Conservation (phyloP, 2,113 vertebrate species). For the Mixornis gularis region DNA sequence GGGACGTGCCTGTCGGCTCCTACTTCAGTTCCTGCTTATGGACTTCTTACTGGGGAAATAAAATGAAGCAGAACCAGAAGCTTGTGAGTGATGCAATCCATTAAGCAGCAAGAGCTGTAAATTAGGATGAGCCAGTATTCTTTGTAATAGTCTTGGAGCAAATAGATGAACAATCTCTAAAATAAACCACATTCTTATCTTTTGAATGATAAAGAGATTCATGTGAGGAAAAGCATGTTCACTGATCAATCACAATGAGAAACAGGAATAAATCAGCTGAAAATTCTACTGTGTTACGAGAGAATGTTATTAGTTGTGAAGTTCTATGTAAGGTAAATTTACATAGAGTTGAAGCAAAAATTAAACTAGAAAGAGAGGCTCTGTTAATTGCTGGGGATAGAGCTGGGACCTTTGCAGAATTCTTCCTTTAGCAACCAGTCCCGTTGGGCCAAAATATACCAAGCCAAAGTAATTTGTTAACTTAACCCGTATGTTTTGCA, state of each 20-base stretch:
- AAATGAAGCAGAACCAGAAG: neutral
- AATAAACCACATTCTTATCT: neutral
- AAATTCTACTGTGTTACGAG: neutral
- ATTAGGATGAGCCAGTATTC: neutral
- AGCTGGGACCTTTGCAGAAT: neutral
- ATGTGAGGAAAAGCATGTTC: neutral
- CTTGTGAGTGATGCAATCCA: neutral
- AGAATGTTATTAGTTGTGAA: neutral
- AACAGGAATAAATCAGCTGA: neutral
- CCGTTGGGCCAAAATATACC: neutral
- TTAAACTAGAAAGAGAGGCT: neutral
- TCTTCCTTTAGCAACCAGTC: neutral
- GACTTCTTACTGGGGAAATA: neutral
- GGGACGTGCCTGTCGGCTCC: neutral
- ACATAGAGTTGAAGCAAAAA: neutral
- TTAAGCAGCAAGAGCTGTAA: conserved; percentile 10
- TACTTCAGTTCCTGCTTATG: neutral
- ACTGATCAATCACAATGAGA: neutral
- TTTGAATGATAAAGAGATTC: neutral
- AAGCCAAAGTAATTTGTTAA: neutral
- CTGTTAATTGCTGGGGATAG: neutral
- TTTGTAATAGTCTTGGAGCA: neutral
- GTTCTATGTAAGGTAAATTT: neutral
- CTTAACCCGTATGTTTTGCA: accelerated
- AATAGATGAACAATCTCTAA: neutral